Base-by-base conservation (phyloP, 2,113 vertebrate genomes). In the Varanus salvator region DNA sequence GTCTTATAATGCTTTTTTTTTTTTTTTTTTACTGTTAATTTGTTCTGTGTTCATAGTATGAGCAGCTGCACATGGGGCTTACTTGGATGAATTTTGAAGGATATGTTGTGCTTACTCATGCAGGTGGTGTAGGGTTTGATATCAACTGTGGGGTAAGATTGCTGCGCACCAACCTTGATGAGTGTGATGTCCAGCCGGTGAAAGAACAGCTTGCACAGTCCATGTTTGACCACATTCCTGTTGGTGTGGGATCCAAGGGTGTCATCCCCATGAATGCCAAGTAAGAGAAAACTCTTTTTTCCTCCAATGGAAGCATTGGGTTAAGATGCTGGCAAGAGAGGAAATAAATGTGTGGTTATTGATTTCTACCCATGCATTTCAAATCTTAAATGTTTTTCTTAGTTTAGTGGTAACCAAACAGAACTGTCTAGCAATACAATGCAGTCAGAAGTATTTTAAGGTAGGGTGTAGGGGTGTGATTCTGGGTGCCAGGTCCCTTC, bases 201-300 rank as follows among this genome's bases (percentile, higher is more conserved):
- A 99, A 99, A 94, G 99, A 99, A 84, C 99, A 99, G 89, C 98
- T 99, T 0, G 99, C 99, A 44, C 99, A 99, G 93, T 97, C 99
- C 4, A 98, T 99, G 97, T 99, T 99, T 83, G 99, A 99, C 94
- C 99, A 99, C 95, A 99, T 99, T 93, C 99, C 99, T 1, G 99
- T 99, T 11, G 99, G 99, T 0, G 99, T 99, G 0, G 99, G 99
- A 2, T 99, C 98, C 74, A 99, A 99, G 93, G 99, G 99, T 0
- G 99, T 99, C 92, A 99, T 99, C 92, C 99, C 99, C 3, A 99
- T 99, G 99, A 97, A 96, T 54, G 99, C 98, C 93, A 99, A 99
- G 99, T 99, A 97, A 98, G 98, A 89, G 50, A 31, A 89, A 52
- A 54, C 29, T 29, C 9, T 60, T 27, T 74, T 6, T 68, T 69